Evolutionary conservation across 2,888 invertebrate genomes (phyloP).

Genomic region (Brachypalpus laphriformis): DNA sequence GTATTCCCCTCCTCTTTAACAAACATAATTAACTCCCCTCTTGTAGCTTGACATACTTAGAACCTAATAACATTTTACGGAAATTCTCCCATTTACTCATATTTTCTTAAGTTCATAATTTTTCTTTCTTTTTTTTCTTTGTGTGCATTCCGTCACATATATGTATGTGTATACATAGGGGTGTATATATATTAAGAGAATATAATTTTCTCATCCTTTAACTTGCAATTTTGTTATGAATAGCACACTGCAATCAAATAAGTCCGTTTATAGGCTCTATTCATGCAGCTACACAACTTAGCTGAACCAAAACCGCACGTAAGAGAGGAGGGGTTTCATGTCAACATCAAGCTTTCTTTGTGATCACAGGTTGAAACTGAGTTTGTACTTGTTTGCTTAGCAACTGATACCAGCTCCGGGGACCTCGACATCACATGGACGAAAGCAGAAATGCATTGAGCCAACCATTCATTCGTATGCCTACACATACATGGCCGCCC

Average conservation of each 20-base stretch:
- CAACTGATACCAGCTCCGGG: conserved; percentile 49
- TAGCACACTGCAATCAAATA: conserved; percentile 68
- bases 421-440: conserved; percentile 52
- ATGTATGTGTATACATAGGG: neutral
- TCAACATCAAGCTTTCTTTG: conserved; percentile 16
- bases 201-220: conserved; percentile 50
- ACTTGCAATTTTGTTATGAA: conserved; percentile 51
- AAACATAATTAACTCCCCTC: conserved; percentile 47
- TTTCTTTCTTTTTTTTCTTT: conserved; percentile 25
- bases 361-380: conserved; percentile 34
- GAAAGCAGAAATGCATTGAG: conserved; percentile 42
- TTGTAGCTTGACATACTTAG: conserved; percentile 52
- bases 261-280: conserved; percentile 56
- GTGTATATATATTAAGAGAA: conserved; percentile 11
- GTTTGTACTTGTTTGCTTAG: conserved; percentile 55
- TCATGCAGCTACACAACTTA: conserved; percentile 9
- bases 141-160: neutral
- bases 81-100: conserved; percentile 53
- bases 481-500: conserved; percentile 32
- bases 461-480: conserved; percentile 38
- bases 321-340: conserved; percentile 23
- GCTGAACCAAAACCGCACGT: conserved; percentile 22
- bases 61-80: conserved; percentile 52
- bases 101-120: conserved; percentile 34
- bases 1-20: neutral